Percentiles rank a stretch among this genome's conserved stretches.
Conservation (phyloP, 92 coral and sea anemone genomes). For the Bergia puertoricense region DNA sequence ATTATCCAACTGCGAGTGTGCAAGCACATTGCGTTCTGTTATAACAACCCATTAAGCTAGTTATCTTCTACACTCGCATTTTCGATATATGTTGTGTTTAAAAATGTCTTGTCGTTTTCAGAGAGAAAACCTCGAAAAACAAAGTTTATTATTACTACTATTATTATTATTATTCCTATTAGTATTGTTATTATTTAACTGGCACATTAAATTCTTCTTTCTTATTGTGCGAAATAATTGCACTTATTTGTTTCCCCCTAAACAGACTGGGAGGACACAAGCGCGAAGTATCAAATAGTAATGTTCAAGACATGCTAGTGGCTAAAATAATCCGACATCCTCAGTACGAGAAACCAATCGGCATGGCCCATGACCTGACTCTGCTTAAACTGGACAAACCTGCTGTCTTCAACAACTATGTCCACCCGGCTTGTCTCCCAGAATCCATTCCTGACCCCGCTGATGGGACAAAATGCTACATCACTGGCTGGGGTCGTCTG, state of each 20-base stretch:
- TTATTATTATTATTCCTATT: too few relatives aligned
- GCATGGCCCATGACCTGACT: constrained; percentile 53
- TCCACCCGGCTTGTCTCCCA: constrained; percentile 31
- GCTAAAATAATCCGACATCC: constrained; percentile 49
- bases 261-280: constrained; percentile 37
- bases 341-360: constrained; percentile 49
- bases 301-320: constrained; percentile 52
- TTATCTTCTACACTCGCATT: too few relatives aligned
- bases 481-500: constrained; percentile 39
- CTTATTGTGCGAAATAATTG: too few relatives aligned
- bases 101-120: too few relatives aligned
- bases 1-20: too few relatives aligned
- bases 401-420: constrained; percentile 41
- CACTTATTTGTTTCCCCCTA: too few relatives aligned
- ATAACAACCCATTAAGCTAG: too few relatives aligned
- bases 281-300: not conserved
- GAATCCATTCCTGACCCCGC: constrained; percentile 33
- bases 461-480: constrained; percentile 33
- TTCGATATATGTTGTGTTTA: too few relatives aligned
- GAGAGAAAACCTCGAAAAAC: too few relatives aligned
- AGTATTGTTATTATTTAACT: not conserved
- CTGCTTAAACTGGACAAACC: constrained; percentile 55
- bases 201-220: not conserved
- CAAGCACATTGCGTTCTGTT: too few relatives aligned
- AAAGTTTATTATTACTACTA: too few relatives aligned